These are phyloP conservation scores for Brachyistius frenatus DNA, from an alignment of 2,113 vertebrate species.

Conservation along the genomic window DNA sequence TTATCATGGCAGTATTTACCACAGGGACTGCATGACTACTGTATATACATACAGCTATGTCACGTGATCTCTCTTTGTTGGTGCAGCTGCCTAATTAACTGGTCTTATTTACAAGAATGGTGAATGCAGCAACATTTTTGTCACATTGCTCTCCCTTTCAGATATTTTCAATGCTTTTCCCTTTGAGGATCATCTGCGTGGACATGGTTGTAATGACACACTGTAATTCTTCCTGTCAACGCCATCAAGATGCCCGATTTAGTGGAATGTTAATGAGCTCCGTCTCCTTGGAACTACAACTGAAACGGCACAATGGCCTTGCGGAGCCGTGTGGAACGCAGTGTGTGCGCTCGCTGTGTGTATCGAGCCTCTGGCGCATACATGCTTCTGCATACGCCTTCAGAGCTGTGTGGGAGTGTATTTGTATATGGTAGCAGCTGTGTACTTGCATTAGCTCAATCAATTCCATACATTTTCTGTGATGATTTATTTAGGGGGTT, in stretches of 20 bases:
- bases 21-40: background rate
- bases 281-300: constrained; percentile 74
- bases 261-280: constrained; percentile 76
- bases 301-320: constrained; percentile 60
- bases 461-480: constrained; percentile 53
- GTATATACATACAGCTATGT: background rate
- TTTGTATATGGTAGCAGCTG: constrained; percentile 12
- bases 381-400: constrained; percentile 33
- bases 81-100: constrained; percentile 40
- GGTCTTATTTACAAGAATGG: constrained; percentile 23
- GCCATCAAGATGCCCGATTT: constrained; percentile 72
- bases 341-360: constrained; percentile 21
- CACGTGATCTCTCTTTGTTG: constrained; percentile 21
- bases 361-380: constrained; percentile 20
- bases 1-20: background rate
- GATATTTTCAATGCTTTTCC: constrained; percentile 35
- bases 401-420: constrained; percentile 25
- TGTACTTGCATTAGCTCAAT: constrained; percentile 45
- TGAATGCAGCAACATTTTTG: constrained; percentile 39
- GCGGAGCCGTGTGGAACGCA: constrained; percentile 39
- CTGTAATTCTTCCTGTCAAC: constrained; percentile 78
- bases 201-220: constrained; percentile 62
- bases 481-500: constrained; percentile 48
- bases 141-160: constrained; percentile 49
- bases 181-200: constrained; percentile 55